Conservation (phyloP, 2,797 vertebrate species). For the Petrocephalus sullivani region DNA sequence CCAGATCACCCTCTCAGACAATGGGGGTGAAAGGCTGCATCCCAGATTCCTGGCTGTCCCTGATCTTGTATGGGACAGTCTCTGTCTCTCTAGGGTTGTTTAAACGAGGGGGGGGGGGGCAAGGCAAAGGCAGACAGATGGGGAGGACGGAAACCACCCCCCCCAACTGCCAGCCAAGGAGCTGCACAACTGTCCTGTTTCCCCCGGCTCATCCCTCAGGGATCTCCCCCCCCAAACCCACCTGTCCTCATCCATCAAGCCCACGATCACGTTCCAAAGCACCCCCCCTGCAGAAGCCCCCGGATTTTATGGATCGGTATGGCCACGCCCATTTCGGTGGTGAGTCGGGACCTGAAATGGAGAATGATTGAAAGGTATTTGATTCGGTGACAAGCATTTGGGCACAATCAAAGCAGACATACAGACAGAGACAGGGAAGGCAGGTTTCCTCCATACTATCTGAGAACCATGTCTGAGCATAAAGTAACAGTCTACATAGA, state of each 20-base stretch:
- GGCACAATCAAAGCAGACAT: neutral
- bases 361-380: neutral
- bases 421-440: neutral
- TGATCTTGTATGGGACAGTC: neutral
- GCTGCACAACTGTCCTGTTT: neutral
- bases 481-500: neutral
- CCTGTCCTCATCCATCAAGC: slow-evolving; percentile 3
- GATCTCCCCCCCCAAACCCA: neutral
- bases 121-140: neutral
- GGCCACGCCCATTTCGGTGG: neutral
- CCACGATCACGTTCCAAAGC: neutral
- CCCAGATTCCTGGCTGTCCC: neutral
- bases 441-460: neutral
- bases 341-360: neutral
- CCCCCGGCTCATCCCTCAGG: neutral
- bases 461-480: neutral
- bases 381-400: neutral
- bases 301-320: neutral
- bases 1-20: neutral
- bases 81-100: neutral
- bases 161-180: neutral
- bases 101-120: neutral
- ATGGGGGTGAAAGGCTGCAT: neutral
- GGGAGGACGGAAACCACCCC: neutral
- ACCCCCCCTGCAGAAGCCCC: neutral